Evolutionary conservation across 2,888 invertebrate species (phyloP).

Genomic region (Uropetala carovei): DNA sequence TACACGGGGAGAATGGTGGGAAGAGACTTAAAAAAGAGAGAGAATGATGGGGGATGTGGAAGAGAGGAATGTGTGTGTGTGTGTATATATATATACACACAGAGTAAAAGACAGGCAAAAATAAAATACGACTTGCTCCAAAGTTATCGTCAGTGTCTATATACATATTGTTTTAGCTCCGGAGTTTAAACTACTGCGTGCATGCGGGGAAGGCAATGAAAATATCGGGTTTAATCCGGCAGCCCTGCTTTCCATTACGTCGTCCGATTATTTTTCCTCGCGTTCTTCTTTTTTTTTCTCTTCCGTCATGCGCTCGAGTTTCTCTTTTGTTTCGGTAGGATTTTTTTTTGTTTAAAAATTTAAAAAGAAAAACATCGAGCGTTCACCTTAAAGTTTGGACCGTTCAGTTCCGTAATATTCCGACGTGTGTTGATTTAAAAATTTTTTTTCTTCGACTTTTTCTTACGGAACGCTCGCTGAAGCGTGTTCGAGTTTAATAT

Average conservation of each 20-base stretch:
- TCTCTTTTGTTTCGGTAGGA: neutral
- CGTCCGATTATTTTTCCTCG: neutral
- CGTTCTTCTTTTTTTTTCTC: too few relatives aligned
- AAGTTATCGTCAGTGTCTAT: neutral
- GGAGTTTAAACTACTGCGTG: neutral
- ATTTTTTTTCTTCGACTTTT: neutral
- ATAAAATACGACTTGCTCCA: neutral
- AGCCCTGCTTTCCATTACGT: neutral
- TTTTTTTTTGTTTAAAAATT: neutral
- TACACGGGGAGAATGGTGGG: neutral
- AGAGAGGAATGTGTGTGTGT: too few relatives aligned
- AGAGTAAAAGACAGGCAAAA: too few relatives aligned
- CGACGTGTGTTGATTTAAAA: neutral
- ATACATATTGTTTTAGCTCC: constrained; percentile 32
- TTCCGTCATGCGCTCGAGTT: neutral
- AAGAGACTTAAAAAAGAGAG: neutral
- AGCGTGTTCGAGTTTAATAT: too few relatives aligned
- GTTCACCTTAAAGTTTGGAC: neutral
- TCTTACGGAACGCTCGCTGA: too few relatives aligned
- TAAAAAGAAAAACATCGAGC: neutral
- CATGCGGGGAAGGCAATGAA: neutral
- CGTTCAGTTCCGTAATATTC: neutral
- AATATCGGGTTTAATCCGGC: neutral
- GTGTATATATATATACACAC: too few relatives aligned
- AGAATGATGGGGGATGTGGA: neutral